Percentiles rank a stretch among this genome's conserved stretches.
Conservation (phyloP, 2,113 vertebrate species). For the Phyllostomus discolor region DNA sequence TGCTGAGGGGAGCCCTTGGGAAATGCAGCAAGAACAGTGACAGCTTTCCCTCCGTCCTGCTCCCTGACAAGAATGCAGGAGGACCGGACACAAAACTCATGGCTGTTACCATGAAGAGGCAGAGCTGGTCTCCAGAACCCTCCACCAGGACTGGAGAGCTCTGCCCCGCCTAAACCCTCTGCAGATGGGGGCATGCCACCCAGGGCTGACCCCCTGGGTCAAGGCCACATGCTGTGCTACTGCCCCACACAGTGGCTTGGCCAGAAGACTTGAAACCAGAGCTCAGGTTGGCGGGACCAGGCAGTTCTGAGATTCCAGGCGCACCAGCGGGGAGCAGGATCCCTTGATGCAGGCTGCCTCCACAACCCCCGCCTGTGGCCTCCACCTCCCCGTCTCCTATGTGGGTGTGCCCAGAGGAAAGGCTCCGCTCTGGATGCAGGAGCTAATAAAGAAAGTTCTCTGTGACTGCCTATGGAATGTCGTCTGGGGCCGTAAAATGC, state of each 20-base stretch:
- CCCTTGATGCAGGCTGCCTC: neutral
- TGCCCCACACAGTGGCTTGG: neutral
- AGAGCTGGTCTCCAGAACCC: neutral
- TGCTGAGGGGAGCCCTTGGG: neutral
- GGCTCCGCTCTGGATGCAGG: neutral
- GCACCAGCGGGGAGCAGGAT: neutral
- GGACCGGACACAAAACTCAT: neutral
- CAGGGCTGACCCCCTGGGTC: neutral
- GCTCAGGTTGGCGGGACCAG: neutral
- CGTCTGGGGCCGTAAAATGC: neutral
- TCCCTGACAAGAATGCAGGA: neutral
- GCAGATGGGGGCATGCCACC: neutral
- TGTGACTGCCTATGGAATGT: neutral
- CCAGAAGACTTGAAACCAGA: neutral
- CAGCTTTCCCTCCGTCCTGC: neutral
- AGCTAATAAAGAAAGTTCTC: slow-evolving; percentile 45
- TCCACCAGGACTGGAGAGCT: neutral
- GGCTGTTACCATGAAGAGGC: neutral
- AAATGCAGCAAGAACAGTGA: neutral
- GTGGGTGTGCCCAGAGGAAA: neutral
- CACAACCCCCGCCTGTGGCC: neutral
- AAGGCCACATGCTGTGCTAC: neutral
- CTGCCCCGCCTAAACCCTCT: neutral
- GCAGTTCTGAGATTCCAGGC: neutral
- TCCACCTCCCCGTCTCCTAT: neutral